Evolutionary conservation across 2,113 vertebrate genomes (phyloP).

Genomic region (Kryptolebias marmoratus): DNA sequence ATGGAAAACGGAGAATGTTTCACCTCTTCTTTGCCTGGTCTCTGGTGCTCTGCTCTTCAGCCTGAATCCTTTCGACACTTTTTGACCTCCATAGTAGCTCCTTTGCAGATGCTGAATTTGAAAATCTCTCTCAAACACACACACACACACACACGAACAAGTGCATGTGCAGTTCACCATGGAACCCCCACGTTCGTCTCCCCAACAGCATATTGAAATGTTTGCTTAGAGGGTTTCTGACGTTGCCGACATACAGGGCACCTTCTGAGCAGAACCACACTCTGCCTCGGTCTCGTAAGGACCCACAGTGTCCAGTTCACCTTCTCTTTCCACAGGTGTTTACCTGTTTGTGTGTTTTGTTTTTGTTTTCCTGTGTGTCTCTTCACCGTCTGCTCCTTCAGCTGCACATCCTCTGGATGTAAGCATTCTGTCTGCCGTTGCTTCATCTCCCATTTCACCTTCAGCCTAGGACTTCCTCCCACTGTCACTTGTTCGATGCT

Average conservation of each 20-base stretch:
- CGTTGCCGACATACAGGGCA: not conserved
- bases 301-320: not conserved
- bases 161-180: not conserved
- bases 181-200: no score
- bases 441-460: constrained; percentile 47
- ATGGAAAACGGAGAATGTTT: constrained; percentile 41
- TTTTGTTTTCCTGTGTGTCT: constrained; percentile 35
- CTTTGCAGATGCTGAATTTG: constrained; percentile 11
- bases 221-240: not conserved
- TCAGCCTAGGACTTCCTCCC: constrained; percentile 12
- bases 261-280: not conserved
- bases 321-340: constrained; percentile 27
- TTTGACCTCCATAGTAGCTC: constrained; percentile 14
- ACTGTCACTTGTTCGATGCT: constrained; percentile 14
- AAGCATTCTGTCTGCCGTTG: constrained; percentile 70
- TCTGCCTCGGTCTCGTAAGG: not conserved
- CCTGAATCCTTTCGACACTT: constrained; percentile 37
- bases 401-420: constrained; percentile 71
- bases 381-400: constrained; percentile 66
- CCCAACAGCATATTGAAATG: not conserved
- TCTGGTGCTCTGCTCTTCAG: constrained; percentile 25
- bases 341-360: constrained; percentile 62
- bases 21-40: constrained; percentile 37
- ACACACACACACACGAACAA: not conserved
- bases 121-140: not conserved